A percentile compares a stretch with the other conserved stretches of the same genome.
Conservation (phyloP, 2,888 invertebrate genomes). For the Unio delphinus region DNA sequence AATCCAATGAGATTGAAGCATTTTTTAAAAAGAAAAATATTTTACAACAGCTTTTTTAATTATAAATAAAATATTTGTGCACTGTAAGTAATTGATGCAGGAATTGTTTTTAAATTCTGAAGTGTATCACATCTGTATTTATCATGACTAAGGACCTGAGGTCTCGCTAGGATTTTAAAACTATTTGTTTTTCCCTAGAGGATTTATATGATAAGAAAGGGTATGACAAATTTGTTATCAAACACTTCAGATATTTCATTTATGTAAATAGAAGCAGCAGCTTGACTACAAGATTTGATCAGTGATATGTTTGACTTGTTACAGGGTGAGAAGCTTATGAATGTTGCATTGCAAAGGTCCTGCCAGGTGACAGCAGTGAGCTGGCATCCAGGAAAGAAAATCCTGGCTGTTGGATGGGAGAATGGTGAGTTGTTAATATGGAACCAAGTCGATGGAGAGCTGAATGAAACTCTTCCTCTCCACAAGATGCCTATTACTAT, state of each 20-base stretch:
- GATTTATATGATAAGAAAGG: no score
- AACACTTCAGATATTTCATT: no score
- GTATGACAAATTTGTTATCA: no score
- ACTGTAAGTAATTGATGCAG: neutral
- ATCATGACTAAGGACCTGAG: neutral
- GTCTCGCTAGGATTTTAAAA: no score
- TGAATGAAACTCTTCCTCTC: slow-evolving; percentile 75
- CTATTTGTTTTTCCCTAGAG: no score
- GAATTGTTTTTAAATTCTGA: neutral
- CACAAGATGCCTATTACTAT: slow-evolving; percentile 76
- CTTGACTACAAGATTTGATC: neutral
- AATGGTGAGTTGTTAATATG: slow-evolving; percentile 90
- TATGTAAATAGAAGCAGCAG: no score
- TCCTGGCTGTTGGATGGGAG: slow-evolving; percentile 92
- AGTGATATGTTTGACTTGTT: neutral
- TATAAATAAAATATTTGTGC: neutral
- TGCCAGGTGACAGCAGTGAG: slow-evolving; percentile 58
- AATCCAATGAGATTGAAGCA: neutral
- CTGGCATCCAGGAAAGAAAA: slow-evolving; percentile 90
- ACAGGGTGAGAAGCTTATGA: slow-evolving; percentile 64
- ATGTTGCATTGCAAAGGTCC: slow-evolving; percentile 58
- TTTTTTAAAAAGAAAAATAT: neutral
- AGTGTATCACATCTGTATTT: neutral
- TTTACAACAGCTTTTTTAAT: neutral
- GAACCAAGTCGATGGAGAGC: slow-evolving; percentile 76